Evolutionary conservation across 2,797 vertebrate genomes (phyloP).

Genomic region (Miopithecus talapoin): DNA sequence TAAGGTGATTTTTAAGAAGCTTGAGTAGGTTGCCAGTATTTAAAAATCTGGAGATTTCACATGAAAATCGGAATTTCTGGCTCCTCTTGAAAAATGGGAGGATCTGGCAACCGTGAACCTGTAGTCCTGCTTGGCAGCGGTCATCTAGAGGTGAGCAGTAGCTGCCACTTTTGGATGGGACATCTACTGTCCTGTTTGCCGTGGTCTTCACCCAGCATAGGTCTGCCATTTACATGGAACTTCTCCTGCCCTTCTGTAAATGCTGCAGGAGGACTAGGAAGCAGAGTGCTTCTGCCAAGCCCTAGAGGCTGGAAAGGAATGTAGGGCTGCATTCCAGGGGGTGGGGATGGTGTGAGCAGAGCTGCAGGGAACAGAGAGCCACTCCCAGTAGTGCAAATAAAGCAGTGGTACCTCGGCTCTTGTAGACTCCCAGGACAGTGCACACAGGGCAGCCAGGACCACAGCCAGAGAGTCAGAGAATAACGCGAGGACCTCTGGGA

Average conservation of each 20-base stretch:
- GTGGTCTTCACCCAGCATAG: neutral
- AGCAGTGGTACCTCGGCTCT: neutral
- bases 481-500: neutral
- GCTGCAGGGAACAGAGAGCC: neutral
- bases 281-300: neutral
- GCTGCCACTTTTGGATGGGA: neutral
- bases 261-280: neutral
- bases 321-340: neutral
- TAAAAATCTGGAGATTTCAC: conserved; percentile 41
- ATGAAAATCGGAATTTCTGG: conserved; percentile 30
- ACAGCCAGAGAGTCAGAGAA: neutral
- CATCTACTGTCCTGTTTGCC: neutral
- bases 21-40: conserved; percentile 14
- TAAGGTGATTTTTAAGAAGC: neutral
- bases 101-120: neutral
- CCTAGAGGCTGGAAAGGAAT: neutral
- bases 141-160: neutral
- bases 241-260: neutral
- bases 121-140: neutral
- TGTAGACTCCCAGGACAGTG: neutral
- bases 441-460: neutral
- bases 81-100: conserved; percentile 14
- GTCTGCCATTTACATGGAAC: neutral
- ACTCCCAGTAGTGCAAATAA: neutral
- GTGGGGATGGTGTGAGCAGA: neutral